phyloP scores from a whole-genome alignment of 2,888 invertebrate species.

The Morinoia aosen region DNA sequence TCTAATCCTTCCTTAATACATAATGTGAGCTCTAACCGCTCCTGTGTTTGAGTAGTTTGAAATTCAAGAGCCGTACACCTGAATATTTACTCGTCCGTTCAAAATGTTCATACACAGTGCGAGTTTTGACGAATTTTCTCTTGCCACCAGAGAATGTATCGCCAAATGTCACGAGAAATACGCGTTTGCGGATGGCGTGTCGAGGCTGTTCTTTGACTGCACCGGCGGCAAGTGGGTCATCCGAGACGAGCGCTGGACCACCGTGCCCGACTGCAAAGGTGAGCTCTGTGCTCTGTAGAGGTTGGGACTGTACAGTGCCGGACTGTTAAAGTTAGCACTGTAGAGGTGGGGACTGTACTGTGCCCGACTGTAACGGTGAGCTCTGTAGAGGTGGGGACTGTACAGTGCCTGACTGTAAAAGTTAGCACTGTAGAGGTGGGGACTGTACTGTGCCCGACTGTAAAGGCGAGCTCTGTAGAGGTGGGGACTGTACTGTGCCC shows the following conservation, averaged over 20 bases:
- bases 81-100: no score
- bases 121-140: neutral
- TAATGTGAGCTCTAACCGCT: neutral
- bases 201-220: conserved; percentile 64
- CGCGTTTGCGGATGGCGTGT: conserved; percentile 66
- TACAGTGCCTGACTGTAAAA: no score
- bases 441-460: no score
- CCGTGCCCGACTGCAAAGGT: conserved; percentile 69
- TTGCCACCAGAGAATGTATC: conserved; percentile 64
- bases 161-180: conserved; percentile 68
- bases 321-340: neutral
- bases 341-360: no score
- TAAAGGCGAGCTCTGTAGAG: no score
- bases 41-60: neutral
- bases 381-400: no score
- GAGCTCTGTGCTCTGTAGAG: conserved; percentile 63
- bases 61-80: no score
- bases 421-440: no score
- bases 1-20: neutral
- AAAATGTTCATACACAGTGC: no score
- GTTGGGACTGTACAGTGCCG: neutral
- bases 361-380: no score
- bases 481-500: no score
- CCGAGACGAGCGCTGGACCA: conserved; percentile 55
- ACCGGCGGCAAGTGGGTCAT: conserved; percentile 65